These are phyloP conservation scores for Reticulitermes lucifugus DNA, from an alignment of 2,888 invertebrate genomes.

Conservation along the genomic window DNA sequence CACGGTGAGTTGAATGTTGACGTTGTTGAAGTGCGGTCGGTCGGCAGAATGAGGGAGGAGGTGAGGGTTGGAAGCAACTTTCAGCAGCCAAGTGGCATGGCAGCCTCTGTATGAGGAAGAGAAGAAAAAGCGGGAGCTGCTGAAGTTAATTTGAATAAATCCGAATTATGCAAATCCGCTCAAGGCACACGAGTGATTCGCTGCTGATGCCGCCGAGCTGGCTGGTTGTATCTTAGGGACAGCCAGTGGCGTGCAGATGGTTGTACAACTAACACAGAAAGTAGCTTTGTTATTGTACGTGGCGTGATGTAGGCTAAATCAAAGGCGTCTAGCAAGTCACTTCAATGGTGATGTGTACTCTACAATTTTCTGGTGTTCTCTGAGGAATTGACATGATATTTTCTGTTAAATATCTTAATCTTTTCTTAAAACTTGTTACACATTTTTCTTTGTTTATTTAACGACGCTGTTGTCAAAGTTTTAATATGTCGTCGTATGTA, in stretches of 20 bases:
- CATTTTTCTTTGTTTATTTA: too few relatives aligned
- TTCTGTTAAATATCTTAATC: too few relatives aligned
- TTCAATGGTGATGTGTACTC: too few relatives aligned
- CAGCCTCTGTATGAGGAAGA: not conserved
- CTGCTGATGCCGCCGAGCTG: not conserved
- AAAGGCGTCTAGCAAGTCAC: too few relatives aligned
- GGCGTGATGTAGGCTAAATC: too few relatives aligned
- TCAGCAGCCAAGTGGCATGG: conserved; percentile 24
- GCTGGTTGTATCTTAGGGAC: not conserved
- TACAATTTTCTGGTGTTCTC: too few relatives aligned
- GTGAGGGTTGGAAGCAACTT: not conserved
- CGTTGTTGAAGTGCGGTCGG: conserved; percentile 11
- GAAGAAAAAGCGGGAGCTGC: not conserved
- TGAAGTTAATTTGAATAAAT: conserved; percentile 34
- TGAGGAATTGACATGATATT: too few relatives aligned
- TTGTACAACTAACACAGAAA: too few relatives aligned
- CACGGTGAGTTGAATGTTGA: conserved; percentile 18
- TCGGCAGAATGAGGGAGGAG: not conserved
- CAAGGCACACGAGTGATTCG: conserved; percentile 26
- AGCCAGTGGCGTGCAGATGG: not conserved
- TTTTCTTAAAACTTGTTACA: too few relatives aligned
- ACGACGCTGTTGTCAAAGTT: too few relatives aligned
- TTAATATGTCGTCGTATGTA: too few relatives aligned
- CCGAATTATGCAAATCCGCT: conserved; percentile 32
- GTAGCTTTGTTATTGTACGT: too few relatives aligned